Base-by-base conservation (phyloP, 2,888 invertebrate genomes). In the Quadroppia sp. region DNA sequence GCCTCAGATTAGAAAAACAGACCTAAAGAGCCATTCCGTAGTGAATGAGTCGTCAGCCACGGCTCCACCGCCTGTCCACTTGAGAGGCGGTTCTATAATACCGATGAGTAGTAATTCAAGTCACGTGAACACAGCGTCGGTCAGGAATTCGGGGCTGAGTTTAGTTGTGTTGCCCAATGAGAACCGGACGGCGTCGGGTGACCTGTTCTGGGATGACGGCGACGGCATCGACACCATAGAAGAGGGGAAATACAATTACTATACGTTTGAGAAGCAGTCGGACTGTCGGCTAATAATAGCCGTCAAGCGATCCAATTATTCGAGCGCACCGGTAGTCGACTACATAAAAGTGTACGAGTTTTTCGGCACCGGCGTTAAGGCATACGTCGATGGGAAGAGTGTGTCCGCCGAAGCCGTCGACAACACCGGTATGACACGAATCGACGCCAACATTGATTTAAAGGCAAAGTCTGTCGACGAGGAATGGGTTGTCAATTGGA, bases 121-220 rank as follows among this genome's bases (percentile, higher is more conserved):
- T 4, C 30, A 40, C 9, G 6, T 42, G 1, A 73, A 45, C n/a
- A 73, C 73, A 20, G 42, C 45, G 17, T 9, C 23, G 1, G 15
- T 73, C 1, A 23, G 73, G 20, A 28, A 69, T 2, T n/a, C 2
- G 25, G 42, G 25, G 3, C 7, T 73, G 6, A 15, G 17, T 3
- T 32, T 73, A 1, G 3, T 42, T 9, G 56, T 73, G 20, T 69
- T 67, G 13, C 73, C 73, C 28, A 72, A 77, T 69, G 72, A 75
- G 0, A 67, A 74, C 25, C 15, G 61, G 7, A 45, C 64, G 71
- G 78, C 78, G 11, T 36, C n/a, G 15, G 78, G 78, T 45, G 70
- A 78, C 42, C 74, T 78, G 7, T 78, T 74, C 67, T 78, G 78
- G 78, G 78, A 78, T 73, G 78, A 78, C 75, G 78, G 78, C 1